Base-by-base conservation (phyloP, 2,888 invertebrate genomes). In the Anticlea derivata region DNA sequence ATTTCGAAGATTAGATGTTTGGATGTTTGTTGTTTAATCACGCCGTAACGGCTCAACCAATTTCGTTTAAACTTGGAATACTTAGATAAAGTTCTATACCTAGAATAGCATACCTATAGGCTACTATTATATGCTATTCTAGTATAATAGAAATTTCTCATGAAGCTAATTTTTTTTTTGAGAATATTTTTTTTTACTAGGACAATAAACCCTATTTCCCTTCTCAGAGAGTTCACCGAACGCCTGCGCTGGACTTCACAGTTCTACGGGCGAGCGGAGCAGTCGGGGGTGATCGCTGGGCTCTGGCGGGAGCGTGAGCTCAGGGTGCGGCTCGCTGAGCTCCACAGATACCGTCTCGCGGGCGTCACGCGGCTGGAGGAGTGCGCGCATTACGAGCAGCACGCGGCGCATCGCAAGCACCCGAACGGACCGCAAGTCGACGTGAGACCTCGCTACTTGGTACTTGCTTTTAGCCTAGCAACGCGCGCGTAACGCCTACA, bases 371-470 rank as follows among this genome's bases (percentile, higher is more conserved):
- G 94, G 31, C 93, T 95, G 43, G 95, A 96, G 75, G 97, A 98
- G 77, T 96, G 97, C 69, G 93, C 96, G 23, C 96, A 97, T 78
- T 97, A 96, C 79, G 97, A 97, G 72, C 96, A 96, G 75, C 93
- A 94, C 87, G 92, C 94, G 47, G 91, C 93, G 68, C 93, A 92
- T 61, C 80, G 94, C 69, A 87, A 92, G 70, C 89, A 93, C 71
- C 89, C 91, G 60, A 71, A 92, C 51, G 39, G 70, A 71, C 80
- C 55, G 31, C 53, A 92, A 92, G 78, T 94, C 69, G 90, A 93
- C 93, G 80, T 95, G 95, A 80, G 94, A 91, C 69, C 63, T 30
- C 71, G 72, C 54, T 49, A 62, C 54, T 66, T 71, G 75, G 75
- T 79, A 79, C 58, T 53, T 29, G 55, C 58, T 58, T 55, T 26